Conservation (phyloP, 2,797 vertebrate genomes). For the Acanthurus lineatus region DNA sequence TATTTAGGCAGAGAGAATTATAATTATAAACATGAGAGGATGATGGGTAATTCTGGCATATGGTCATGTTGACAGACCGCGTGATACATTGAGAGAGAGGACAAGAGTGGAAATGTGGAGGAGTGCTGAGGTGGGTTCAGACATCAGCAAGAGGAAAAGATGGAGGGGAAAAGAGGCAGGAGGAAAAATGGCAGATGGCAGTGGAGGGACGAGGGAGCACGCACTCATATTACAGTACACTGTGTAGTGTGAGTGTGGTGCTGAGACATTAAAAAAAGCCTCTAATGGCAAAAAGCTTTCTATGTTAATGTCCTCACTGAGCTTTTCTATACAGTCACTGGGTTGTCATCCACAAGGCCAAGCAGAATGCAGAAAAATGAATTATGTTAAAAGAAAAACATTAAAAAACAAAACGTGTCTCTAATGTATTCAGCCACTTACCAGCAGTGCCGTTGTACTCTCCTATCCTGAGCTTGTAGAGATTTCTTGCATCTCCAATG, state of each 20-base stretch:
- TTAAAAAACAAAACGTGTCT: background rate
- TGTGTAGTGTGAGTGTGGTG: no score
- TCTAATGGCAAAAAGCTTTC: conserved; percentile 20
- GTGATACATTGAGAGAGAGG: conserved; percentile 30
- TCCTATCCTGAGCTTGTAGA: conserved; percentile 95
- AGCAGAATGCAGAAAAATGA: background rate
- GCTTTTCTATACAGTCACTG: background rate
- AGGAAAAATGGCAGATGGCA: conserved; percentile 49
- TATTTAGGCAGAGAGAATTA: conserved; percentile 53
- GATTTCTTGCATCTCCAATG: conserved; percentile 90
- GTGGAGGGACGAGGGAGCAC: conserved; percentile 6
- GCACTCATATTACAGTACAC: background rate
- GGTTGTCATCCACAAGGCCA: background rate
- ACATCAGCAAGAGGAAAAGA: conserved; percentile 33
- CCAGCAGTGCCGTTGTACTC: conserved; percentile 97
- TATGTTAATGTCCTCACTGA: background rate
- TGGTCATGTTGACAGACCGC: conserved; percentile 69
- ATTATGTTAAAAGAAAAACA: background rate
- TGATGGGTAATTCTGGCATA: conserved; percentile 71
- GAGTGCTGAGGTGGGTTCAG: conserved; percentile 38
- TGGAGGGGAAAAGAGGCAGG: conserved; percentile 15
- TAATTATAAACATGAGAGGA: conserved; percentile 67
- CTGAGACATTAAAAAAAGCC: background rate
- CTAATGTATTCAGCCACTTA: conserved; percentile 60
- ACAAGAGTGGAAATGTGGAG: conserved; percentile 40